A percentile compares a stretch with the other conserved stretches of the same genome.
These are phyloP conservation scores for Yoshiicerus persimilis DNA, from an alignment of 1,140 invertebrate species.

Conservation along the genomic window DNA sequence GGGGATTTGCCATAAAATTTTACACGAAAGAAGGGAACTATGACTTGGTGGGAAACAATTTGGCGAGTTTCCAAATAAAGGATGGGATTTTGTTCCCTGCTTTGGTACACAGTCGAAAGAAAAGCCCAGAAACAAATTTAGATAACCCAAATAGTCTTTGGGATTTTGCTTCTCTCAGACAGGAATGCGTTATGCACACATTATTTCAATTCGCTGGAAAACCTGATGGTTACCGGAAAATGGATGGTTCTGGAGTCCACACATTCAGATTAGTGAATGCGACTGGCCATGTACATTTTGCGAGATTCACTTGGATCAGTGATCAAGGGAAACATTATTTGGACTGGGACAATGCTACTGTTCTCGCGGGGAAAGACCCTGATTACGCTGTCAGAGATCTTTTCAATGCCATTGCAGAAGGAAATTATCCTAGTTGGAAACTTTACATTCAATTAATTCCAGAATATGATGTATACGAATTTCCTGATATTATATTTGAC, in stretches of 20 bases:
- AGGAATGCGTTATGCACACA: constrained; percentile 59
- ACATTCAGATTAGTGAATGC: constrained; percentile 62
- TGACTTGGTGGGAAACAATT: constrained; percentile 63
- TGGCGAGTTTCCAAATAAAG: constrained; percentile 63
- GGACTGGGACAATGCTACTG: constrained; percentile 56
- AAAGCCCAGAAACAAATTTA: constrained; percentile 74
- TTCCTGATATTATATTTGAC: too few relatives aligned
- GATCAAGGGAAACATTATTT: constrained; percentile 63
- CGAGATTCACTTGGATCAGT: constrained; percentile 61
- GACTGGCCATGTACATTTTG: constrained; percentile 55
- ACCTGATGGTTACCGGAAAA: constrained; percentile 70
- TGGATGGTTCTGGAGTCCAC: constrained; percentile 82
- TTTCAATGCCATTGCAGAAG: constrained; percentile 63
- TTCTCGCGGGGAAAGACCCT: constrained; percentile 59
- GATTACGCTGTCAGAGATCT: constrained; percentile 64
- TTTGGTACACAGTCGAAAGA: constrained; percentile 57
- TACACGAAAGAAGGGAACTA: constrained; percentile 73
- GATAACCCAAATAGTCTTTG: constrained; percentile 63
- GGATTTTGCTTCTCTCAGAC: constrained; percentile 60
- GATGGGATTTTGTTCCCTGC: constrained; percentile 60
- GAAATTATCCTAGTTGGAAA: constrained; percentile 63
- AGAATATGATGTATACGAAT: too few relatives aligned
- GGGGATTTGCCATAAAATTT: constrained; percentile 73
- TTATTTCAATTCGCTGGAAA: constrained; percentile 61
- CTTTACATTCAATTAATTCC: constrained; percentile 53